Percentiles rank a stretch among this genome's conserved stretches.
Evolutionary conservation across 2,888 invertebrate genomes (phyloP).

Genomic region (Nomada lathburiana): DNA sequence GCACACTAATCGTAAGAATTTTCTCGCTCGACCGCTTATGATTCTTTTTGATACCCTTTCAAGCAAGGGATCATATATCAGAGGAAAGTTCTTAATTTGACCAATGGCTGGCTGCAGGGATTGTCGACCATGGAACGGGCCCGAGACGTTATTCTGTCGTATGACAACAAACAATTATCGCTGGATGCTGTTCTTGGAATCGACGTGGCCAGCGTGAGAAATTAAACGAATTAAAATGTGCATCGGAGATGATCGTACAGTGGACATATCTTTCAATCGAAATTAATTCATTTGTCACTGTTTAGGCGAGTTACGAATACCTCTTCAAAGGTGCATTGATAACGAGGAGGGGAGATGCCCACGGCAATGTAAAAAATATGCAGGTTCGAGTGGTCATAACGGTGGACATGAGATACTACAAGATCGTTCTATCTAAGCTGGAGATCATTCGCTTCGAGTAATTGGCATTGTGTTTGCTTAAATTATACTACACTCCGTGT

Average conservation of each 20-base stretch:
- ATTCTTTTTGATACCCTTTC: not conserved
- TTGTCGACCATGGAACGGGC: constrained; percentile 68
- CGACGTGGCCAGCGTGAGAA: constrained; percentile 70
- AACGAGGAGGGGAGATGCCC: constrained; percentile 63
- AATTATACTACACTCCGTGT: not conserved
- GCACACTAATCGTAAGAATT: not conserved
- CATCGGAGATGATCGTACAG: not conserved
- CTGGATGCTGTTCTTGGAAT: constrained; percentile 72
- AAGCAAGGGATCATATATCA: constrained; percentile 19
- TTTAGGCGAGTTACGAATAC: constrained; percentile 72
- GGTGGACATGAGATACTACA: constrained; percentile 54
- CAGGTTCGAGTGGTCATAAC: constrained; percentile 47
- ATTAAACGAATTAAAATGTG: not conserved
- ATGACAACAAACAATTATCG: constrained; percentile 52
- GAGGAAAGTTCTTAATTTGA: constrained; percentile 53
- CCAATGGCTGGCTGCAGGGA: constrained; percentile 73
- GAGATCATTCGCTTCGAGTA: constrained; percentile 69
- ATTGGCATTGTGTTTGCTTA: constrained; percentile 23
- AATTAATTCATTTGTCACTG: not conserved
- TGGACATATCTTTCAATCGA: not conserved
- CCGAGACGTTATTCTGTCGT: constrained; percentile 62
- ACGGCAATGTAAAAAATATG: constrained; percentile 58
- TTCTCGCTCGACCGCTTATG: not conserved
- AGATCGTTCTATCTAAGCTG: constrained; percentile 58
- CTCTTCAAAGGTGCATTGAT: constrained; percentile 58